These are phyloP conservation scores for Sweltsa coloradensis DNA, from an alignment of 1,140 invertebrate species.

Conservation along the genomic window DNA sequence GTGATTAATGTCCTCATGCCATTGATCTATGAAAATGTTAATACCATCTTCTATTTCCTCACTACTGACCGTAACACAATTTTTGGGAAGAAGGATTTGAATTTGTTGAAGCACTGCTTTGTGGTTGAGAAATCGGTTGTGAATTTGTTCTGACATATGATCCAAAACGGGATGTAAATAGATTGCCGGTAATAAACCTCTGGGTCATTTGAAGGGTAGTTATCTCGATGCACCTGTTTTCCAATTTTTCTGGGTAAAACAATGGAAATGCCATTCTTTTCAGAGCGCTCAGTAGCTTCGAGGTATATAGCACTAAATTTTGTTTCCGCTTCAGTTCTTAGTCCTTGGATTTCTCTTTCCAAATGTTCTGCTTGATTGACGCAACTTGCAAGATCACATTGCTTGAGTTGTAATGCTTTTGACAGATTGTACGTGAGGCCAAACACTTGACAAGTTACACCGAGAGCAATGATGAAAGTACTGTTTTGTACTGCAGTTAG, in stretches of 20 bases:
- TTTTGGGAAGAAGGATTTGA: slow-evolving; percentile 2
- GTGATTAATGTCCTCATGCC: background rate
- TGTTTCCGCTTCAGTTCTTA: background rate
- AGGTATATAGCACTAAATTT: background rate
- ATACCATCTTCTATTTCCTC: background rate
- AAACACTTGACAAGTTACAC: slow-evolving; percentile 4
- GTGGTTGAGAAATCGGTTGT: background rate
- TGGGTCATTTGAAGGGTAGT: background rate
- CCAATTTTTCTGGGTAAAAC: background rate
- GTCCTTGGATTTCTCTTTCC: background rate
- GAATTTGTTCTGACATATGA: background rate
- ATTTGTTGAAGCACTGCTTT: background rate
- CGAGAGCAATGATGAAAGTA: slow-evolving; percentile 9
- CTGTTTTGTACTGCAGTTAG: slow-evolving; percentile 2
- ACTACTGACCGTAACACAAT: background rate
- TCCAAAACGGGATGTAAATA: slow-evolving; percentile 2
- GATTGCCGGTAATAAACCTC: slow-evolving; percentile 4
- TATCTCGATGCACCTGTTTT: slow-evolving; percentile 1
- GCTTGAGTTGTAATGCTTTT: slow-evolving; percentile 5
- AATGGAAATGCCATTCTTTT: background rate
- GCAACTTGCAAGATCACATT: background rate
- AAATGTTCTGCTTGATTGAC: background rate
- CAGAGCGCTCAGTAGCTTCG: background rate
- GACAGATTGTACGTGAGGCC: slow-evolving; percentile 9
- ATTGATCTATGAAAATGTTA: background rate